Evolutionary conservation across 1,140 invertebrate genomes (phyloP).

Genomic region (Rhynchophorus ferrugineus): DNA sequence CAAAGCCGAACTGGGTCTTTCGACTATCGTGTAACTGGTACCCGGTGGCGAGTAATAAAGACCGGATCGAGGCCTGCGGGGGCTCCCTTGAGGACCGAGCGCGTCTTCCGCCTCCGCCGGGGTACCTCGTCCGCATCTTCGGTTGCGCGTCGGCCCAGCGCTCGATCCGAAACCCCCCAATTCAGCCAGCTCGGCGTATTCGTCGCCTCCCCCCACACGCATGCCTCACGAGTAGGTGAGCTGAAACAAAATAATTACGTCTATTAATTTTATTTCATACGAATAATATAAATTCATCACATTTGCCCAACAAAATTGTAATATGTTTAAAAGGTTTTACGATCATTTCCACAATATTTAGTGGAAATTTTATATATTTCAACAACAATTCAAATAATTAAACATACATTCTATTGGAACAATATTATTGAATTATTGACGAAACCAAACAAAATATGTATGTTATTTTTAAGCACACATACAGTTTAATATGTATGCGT

Average conservation of each 20-base stretch:
- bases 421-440: too few species aligned
- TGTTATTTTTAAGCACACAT: too few species aligned
- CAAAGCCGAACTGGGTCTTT: conserved; percentile 67
- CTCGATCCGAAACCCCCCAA: conserved; percentile 42
- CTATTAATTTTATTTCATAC: too few species aligned
- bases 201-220: conserved; percentile 46
- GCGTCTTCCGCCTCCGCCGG: conserved; percentile 43
- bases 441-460: too few species aligned
- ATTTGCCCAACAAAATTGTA: too few species aligned
- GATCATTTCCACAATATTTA: too few species aligned
- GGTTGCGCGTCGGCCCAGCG: conserved; percentile 30
- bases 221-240: conserved; percentile 40
- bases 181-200: conserved; percentile 48
- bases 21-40: conserved; percentile 78
- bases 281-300: too few species aligned
- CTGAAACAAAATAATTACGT: conserved; percentile 29
- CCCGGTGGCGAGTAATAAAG: conserved; percentile 62
- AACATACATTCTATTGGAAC: too few species aligned
- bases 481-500: too few species aligned
- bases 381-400: too few species aligned
- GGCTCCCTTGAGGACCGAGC: conserved; percentile 36
- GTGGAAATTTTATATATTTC: too few species aligned
- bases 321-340: too few species aligned
- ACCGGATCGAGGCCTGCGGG: conserved; percentile 46
- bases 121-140: conserved; percentile 36